These are phyloP conservation scores for Pemphigus obesinymphae DNA, from an alignment of 1,140 invertebrate species.

Conservation along the genomic window DNA sequence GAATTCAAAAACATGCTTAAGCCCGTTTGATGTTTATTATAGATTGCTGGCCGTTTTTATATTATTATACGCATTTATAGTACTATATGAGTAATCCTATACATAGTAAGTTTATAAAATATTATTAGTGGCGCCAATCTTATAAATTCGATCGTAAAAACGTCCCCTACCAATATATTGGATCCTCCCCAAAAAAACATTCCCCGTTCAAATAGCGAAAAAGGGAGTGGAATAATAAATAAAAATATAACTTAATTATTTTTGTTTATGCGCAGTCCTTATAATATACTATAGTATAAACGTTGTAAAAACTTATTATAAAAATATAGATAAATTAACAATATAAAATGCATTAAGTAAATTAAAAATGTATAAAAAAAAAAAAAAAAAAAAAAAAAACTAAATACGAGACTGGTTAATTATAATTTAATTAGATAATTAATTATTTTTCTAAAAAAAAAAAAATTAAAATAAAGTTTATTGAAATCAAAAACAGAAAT, in stretches of 20 bases:
- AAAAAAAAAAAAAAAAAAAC: not conserved
- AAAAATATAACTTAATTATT: slow-evolving; percentile 14
- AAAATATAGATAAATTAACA: not conserved
- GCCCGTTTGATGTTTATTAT: not conserved
- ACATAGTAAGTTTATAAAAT: not conserved
- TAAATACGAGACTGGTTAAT: not conserved
- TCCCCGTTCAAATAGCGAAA: not conserved
- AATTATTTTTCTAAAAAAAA: not conserved
- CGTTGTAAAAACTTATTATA: not conserved
- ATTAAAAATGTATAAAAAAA: not conserved
- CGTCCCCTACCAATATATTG: not conserved
- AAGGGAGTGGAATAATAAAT: not conserved
- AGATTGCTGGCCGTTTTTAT: too few relatives aligned
- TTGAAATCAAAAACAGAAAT: not conserved
- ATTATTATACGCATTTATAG: not conserved
- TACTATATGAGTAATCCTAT: not conserved
- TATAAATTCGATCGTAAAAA: not conserved
- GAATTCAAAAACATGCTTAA: too few relatives aligned
- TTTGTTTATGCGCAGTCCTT: not conserved
- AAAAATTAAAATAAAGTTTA: not conserved
- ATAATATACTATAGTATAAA: too few relatives aligned
- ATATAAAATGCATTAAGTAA: not conserved
- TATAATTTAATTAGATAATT: slow-evolving; percentile 1
- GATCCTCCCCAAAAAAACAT: not conserved
- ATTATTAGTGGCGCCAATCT: not conserved